Base-by-base conservation (phyloP, 2,888 invertebrate genomes). In the Drosophila eohydei region DNA sequence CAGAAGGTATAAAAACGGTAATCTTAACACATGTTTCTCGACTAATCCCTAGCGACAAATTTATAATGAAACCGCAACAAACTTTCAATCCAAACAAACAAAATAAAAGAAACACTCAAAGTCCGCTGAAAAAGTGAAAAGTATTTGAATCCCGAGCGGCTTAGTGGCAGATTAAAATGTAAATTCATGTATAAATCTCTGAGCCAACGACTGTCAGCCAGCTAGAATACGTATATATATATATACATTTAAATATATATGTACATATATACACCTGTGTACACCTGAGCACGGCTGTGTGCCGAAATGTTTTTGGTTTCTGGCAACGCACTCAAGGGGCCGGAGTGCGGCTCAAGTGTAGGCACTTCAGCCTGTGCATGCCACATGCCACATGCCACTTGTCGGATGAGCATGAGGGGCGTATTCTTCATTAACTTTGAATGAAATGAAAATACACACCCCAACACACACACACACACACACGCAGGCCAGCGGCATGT, bases 371-470 rank as follows among this genome's bases (percentile, higher is more conserved):
- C 21, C 38, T 58, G 14, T 58, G 46, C 50, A 54, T 54, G 67
- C 56, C 40, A 52, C 73, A 71, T 69, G 69, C 71, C 60, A 76
- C 67, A 72, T 59, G 62, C 48, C 72, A 74, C 74, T 67, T 74
- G 70, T 46, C 63, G 43, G 51, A 71, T 61, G 62, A 48, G 48
- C 38, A 52, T 57, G 51, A 50, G 71, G 51, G 64, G 65, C 41
- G 74, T 74, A 88, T 88, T 78, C 79, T 79, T 90, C 91, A 89
- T 89, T 90, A 90, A 88, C 67, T 86, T 90, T 89, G 89, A 87
- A 89, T 89, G 81, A 87, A 88, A 81, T 80, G 62, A 80, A 89
- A 83, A 71, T 36, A 66, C 56, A 55, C 41, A 32, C 36, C 50
- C 36, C 11, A 34, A 11, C 52, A 60, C 34, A 66, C 52, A 51